These are phyloP conservation scores for Euclidia mi DNA, from an alignment of 2,888 invertebrate species.

Conservation along the genomic window DNA sequence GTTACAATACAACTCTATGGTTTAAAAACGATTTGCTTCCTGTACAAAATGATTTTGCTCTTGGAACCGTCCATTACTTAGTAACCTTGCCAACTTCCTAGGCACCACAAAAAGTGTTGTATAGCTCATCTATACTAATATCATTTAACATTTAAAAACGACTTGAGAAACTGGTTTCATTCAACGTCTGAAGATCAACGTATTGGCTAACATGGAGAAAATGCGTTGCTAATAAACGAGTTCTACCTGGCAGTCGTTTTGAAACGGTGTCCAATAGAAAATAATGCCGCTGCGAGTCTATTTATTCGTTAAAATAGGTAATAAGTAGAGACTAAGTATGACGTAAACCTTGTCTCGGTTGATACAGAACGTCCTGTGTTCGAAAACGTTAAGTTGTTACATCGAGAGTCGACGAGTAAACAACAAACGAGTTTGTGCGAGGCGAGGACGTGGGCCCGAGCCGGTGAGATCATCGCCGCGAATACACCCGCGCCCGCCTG, in stretches of 20 bases:
- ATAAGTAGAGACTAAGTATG: slow-evolving; percentile 56
- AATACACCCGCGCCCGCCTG: slow-evolving; percentile 76
- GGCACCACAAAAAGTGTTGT: slow-evolving; percentile 55
- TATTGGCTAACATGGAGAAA: slow-evolving; percentile 17
- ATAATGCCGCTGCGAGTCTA: not conserved
- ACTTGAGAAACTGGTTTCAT: slow-evolving; percentile 35
- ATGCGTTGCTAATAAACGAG: slow-evolving; percentile 8
- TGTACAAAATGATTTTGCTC: slow-evolving; percentile 66
- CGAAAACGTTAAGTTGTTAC: slow-evolving; percentile 80
- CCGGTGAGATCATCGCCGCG: slow-evolving; percentile 86
- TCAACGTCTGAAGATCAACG: slow-evolving; percentile 31
- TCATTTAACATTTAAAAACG: slow-evolving; percentile 4
- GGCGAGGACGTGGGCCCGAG: slow-evolving; percentile 85
- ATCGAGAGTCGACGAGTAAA: slow-evolving; percentile 83
- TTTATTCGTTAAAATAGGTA: slow-evolving; percentile 11
- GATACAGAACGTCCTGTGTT: slow-evolving; percentile 78
- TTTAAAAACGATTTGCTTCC: slow-evolving; percentile 54
- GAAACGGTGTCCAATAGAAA: not conserved
- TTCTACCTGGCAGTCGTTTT: not conserved
- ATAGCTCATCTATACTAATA: slow-evolving; percentile 40
- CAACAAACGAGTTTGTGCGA: slow-evolving; percentile 86
- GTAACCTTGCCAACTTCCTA: slow-evolving; percentile 65
- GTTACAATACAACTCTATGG: slow-evolving; percentile 23
- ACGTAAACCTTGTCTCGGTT: slow-evolving; percentile 74
- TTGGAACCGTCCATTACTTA: slow-evolving; percentile 56